phyloP scores from a whole-genome alignment of 2,888 invertebrate species.

The Macrosoma leucophasiata region DNA sequence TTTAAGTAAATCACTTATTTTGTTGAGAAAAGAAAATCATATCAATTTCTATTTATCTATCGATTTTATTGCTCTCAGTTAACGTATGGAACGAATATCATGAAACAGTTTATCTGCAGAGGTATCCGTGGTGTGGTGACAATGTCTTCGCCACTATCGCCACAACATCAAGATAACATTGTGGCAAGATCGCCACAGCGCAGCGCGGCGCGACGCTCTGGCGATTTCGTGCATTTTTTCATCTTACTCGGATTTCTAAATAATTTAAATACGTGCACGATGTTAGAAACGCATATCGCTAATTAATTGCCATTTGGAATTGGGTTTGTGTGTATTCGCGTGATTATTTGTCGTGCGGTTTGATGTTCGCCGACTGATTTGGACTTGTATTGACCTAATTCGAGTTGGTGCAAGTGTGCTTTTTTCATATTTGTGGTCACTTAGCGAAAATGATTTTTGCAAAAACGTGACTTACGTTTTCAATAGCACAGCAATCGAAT shows the following conservation, averaged over 20 bases:
- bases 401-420: constrained; percentile 2
- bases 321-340: constrained; percentile 52
- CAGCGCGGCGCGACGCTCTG: constrained; percentile 48
- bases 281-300: constrained; percentile 42
- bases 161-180: too few relatives aligned
- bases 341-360: constrained; percentile 34
- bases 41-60: too few relatives aligned
- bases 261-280: constrained; percentile 73
- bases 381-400: constrained; percentile 8
- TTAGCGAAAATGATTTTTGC: constrained; percentile 1
- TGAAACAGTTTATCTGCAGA: too few relatives aligned
- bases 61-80: too few relatives aligned
- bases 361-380: constrained; percentile 8
- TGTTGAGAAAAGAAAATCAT: too few relatives aligned
- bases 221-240: constrained; percentile 68
- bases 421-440: too few relatives aligned
- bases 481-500: constrained; percentile 56
- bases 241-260: constrained; percentile 68
- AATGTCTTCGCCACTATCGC: constrained; percentile 12
- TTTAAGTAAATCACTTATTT: too few relatives aligned
- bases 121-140: too few relatives aligned
- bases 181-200: constrained; percentile 33
- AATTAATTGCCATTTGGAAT: constrained; percentile 56
- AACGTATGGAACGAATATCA: too few relatives aligned
- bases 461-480: constrained; percentile 45